Evolutionary conservation across 2,797 vertebrate genomes (phyloP).

Genomic region (Semaprochilodus insignis): DNA sequence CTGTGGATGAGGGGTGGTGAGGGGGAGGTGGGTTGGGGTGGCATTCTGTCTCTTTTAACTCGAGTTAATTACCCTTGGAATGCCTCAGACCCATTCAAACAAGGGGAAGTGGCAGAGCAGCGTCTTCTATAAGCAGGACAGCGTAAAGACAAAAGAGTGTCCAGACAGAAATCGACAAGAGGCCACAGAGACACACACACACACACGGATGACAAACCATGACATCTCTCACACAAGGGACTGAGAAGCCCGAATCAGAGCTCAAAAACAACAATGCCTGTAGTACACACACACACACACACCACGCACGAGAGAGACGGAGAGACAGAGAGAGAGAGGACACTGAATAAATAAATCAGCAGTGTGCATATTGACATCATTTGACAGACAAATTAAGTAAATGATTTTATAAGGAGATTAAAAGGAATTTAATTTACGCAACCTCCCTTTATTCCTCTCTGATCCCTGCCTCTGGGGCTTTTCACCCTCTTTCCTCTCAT

Average conservation of each 20-base stretch:
- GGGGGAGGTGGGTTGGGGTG: neutral
- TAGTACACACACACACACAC: slow-evolving; percentile 62
- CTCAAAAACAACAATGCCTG: slow-evolving; percentile 50
- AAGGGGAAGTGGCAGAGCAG: slow-evolving; percentile 80
- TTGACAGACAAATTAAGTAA: slow-evolving; percentile 88
- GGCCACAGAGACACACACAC: slow-evolving; percentile 58
- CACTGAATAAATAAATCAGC: slow-evolving; percentile 73
- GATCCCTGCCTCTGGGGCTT: slow-evolving; percentile 73
- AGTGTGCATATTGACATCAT: slow-evolving; percentile 83
- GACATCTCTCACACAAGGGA: slow-evolving; percentile 60
- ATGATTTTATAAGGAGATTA: slow-evolving; percentile 89
- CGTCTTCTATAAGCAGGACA: slow-evolving; percentile 80
- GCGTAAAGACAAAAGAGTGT: slow-evolving; percentile 74
- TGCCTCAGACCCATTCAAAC: slow-evolving; percentile 85
- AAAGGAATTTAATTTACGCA: slow-evolving; percentile 86
- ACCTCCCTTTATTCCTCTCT: slow-evolving; percentile 76
- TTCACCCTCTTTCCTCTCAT: slow-evolving; percentile 58
- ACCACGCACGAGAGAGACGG: slow-evolving; percentile 48
- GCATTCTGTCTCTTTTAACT: slow-evolving; percentile 86
- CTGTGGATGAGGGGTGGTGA: slow-evolving; percentile 43
- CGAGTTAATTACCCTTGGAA: slow-evolving; percentile 92
- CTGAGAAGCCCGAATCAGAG: slow-evolving; percentile 38
- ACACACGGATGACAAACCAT: slow-evolving; percentile 48
- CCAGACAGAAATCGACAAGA: slow-evolving; percentile 64
- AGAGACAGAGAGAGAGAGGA: slow-evolving; percentile 58